Evolutionary conservation across 1,140 invertebrate species (phyloP), one percentile per base, ranked within the genome.

Genomic region (Rhizoglyphus robini): DNA sequence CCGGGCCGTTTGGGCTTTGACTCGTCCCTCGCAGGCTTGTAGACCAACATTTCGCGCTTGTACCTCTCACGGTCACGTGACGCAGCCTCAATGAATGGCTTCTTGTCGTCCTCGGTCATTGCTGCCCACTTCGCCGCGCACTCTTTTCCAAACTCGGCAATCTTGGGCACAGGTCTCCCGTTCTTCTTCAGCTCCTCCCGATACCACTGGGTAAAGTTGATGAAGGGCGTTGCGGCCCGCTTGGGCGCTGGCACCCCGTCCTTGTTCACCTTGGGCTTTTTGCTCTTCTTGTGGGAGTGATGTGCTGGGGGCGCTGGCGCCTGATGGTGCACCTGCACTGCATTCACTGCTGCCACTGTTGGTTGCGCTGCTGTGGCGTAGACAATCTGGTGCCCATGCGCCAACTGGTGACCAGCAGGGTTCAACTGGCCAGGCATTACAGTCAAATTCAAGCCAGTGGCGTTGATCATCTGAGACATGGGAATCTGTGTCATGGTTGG

Each of bases 161-260:
- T 72, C 69, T 71, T 71, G 4, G 72, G 72, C 46, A 73, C 69
- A 34, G 70, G 65, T 51, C 70, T 70, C 38, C 72, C 72, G 54
- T 69, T 61, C 57, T 71, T 72, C 29, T 73, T 73, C 18, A 72
- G 58, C 36, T 71, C 69, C 66, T 73, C 72, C 36, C 72, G 30
- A 65, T 73, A 73, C 70, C 72, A 72, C 63, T 73, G 72, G 27
- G 72, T 73, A 38, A 72, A 73, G 68, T 73, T 73, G 27, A 73
- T 72, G 59, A 73, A 73, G 4, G 72, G 71, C 30, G 72, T 73
- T 25, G 71, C 72, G 3, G 72, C 72, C 31, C 72, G 58, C 60
- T 73, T 73, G 27, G 72, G 72, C 25, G 70, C 72, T 20, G 72
- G 72, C 31, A 73, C 62, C 15, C 71, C 71, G 65, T 72, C 71